Evolutionary conservation across 2,888 invertebrate genomes (phyloP), one percentile per base, ranked within the genome.

Genomic region (Dasysyrphus albostriatus): DNA sequence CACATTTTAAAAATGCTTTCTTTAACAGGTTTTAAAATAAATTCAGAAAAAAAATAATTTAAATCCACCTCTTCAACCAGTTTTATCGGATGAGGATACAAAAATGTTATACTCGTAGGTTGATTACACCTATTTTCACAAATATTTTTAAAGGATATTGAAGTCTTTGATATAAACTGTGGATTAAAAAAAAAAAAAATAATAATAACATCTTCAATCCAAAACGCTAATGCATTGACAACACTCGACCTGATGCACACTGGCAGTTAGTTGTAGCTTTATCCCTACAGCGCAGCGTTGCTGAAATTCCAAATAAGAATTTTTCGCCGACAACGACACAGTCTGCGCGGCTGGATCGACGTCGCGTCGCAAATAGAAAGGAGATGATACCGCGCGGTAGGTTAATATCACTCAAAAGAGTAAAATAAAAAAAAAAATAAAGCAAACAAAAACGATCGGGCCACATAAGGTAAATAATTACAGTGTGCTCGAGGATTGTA

Each of bases 401-500:
- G 82, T 87, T 87, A 79, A 87, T 87, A 87, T 87, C 74, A 83
- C 82, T 87, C 78, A 77, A 77, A 72, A 58, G 56, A 70, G n/a
- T 10, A 67, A 85, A 54, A 67, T 16, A 39, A 77, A 54, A 69
- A 82, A 73, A 65, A 7, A 47, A 51, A 78, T 74, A 87, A 83
- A 78, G 70, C 78, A 79, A 87, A 83, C 72, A 83, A 75, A 87
- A 87, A 87, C 65, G 67, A 47, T 67, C 73, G 54, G 54, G 70
- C 85, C 85, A 69, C 82, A 83, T 70, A 87, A 87, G 87, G 87
- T 83, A 87, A 87, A 87, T 87, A 87, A 87, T 87, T 87, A 87
- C 83, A 83, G 83, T 87, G 69, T 83, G 83, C 87, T 79, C 82
- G 78, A 67, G 78, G 87, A 87, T 79, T 87, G 87, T 79, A 87